phyloP scores from a whole-genome alignment of 1,140 invertebrate species.

The Euwallacea fornicatus region DNA sequence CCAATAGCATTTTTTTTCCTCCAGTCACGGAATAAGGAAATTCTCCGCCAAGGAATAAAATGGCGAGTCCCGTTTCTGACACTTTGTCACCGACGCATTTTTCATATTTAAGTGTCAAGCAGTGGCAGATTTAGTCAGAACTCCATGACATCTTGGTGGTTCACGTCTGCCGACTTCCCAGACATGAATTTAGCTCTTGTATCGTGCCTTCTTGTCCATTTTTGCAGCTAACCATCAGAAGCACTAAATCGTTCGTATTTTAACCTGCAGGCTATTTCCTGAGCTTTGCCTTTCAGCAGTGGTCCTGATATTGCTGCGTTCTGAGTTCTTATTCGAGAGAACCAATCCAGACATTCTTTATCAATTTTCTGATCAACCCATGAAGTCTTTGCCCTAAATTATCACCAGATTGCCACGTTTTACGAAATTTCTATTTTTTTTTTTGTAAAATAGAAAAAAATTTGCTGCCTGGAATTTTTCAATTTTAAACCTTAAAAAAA shows the following conservation, averaged over 20 bases:
- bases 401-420: slow-evolving; percentile 25
- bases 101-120: slow-evolving; percentile 14
- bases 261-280: neutral
- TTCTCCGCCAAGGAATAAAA: slow-evolving; percentile 52
- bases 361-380: slow-evolving; percentile 15
- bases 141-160: slow-evolving; percentile 27
- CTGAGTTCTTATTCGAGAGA: slow-evolving; percentile 41
- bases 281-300: slow-evolving; percentile 19
- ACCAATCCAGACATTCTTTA: slow-evolving; percentile 42
- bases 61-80: slow-evolving; percentile 54
- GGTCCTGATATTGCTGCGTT: slow-evolving; percentile 47
- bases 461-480: slow-evolving; percentile 29
- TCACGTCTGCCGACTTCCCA: slow-evolving; percentile 36
- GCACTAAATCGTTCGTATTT: slow-evolving; percentile 43
- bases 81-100: slow-evolving; percentile 52
- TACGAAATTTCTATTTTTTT: slow-evolving; percentile 32
- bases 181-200: slow-evolving; percentile 26
- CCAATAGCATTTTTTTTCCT: slow-evolving; percentile 45
- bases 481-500: slow-evolving; percentile 19
- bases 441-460: no score
- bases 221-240: neutral
- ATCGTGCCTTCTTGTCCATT: neutral
- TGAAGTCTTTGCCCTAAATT: slow-evolving; percentile 18
- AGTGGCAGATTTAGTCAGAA: slow-evolving; percentile 23
- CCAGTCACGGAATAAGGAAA: no score